phyloP scores from a whole-genome alignment of 2,888 invertebrate genomes.

The Hypselothyrea guttata region DNA sequence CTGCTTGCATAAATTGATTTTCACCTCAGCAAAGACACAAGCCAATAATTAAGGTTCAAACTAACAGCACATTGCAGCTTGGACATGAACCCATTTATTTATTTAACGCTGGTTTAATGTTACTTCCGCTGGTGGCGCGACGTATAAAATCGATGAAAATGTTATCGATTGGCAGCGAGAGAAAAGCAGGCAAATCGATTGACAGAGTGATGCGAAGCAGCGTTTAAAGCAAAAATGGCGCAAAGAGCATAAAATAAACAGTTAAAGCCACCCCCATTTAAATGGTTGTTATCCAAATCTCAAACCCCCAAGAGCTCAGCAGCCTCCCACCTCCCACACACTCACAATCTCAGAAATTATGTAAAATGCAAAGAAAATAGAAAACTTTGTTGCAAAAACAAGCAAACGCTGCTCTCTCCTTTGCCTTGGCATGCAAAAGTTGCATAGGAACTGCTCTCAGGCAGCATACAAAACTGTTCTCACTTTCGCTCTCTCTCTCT shows the following conservation, averaged over 20 bases:
- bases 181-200: conserved; percentile 38
- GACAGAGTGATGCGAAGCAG: conserved; percentile 64
- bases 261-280: conserved; percentile 53
- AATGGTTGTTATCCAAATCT: no score
- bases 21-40: no score
- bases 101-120: no score
- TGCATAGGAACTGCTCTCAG: no score
- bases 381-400: no score
- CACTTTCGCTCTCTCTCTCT: conserved; percentile 23
- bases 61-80: no score
- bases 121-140: no score
- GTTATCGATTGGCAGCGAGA: neutral
- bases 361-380: conserved; percentile 2
- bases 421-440: no score
- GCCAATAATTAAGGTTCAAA: no score
- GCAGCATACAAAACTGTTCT: neutral
- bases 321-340: conserved; percentile 10
- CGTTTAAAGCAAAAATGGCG: conserved; percentile 27
- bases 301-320: conserved; percentile 1
- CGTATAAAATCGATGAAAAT: no score
- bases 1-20: no score
- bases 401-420: conserved; percentile 20
- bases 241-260: conserved; percentile 63
- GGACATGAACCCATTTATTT: no score
- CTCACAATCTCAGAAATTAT: conserved; percentile 2